phyloP scores from a whole-genome alignment of 1,140 invertebrate species.

The Plectrocnemia conspersa region DNA sequence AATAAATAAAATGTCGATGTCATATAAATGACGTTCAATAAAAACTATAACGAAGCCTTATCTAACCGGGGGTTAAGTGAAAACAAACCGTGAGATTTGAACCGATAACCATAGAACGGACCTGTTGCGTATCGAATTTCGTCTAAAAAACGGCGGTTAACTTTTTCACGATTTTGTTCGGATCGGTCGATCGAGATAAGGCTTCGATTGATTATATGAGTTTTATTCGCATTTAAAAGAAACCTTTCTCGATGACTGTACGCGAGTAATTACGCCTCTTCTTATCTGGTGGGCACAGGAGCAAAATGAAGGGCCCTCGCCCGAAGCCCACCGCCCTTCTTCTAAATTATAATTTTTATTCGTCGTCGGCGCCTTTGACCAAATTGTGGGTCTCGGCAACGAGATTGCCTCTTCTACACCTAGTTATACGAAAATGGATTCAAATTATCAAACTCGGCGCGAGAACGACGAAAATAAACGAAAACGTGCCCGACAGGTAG shows the following conservation, averaged over 20 bases:
- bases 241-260: background rate
- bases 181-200: slow-evolving; percentile 12
- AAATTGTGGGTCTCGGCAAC: slow-evolving; percentile 16
- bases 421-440: slow-evolving; percentile 31
- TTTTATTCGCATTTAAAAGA: background rate
- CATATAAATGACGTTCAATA: no score
- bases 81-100: slow-evolving; percentile 13
- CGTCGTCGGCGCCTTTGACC: slow-evolving; percentile 19
- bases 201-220: slow-evolving; percentile 1
- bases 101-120: slow-evolving; percentile 11
- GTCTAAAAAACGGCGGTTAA: slow-evolving; percentile 13
- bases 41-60: no score
- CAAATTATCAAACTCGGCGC: slow-evolving; percentile 28
- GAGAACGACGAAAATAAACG: slow-evolving; percentile 22
- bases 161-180: slow-evolving; percentile 6
- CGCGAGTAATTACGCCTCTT: background rate
- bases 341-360: slow-evolving; percentile 25
- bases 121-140: slow-evolving; percentile 17
- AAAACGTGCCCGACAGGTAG: slow-evolving; percentile 14
- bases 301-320: slow-evolving; percentile 18
- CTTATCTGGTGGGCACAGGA: slow-evolving; percentile 11
- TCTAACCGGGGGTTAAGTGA: no score
- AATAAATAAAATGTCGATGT: no score
- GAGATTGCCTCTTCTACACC: slow-evolving; percentile 30
- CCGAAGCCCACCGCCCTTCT: slow-evolving; percentile 17